phyloP scores from a whole-genome alignment of 2,113 vertebrate genomes.

The Pelmatolapia mariae region DNA sequence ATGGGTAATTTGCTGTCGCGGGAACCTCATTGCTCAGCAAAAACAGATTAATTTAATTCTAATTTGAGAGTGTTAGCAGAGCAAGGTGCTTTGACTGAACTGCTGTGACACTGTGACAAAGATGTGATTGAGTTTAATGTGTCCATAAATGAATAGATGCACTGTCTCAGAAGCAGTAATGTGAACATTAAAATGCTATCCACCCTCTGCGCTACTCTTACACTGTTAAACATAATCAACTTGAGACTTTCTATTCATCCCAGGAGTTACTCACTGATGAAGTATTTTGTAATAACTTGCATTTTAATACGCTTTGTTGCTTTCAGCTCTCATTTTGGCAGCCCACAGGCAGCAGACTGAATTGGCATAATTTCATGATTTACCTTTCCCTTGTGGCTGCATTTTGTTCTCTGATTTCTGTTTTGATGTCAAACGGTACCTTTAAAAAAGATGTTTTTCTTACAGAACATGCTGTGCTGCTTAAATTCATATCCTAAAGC shows the following conservation, averaged over 20 bases:
- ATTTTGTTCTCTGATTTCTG: not conserved
- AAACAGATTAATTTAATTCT: not conserved
- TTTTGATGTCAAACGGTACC: not conserved
- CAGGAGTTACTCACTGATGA: not conserved
- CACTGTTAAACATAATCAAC: not conserved
- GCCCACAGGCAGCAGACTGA: not conserved
- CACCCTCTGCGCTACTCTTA: not conserved
- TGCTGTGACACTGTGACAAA: not conserved
- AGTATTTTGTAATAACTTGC: not conserved
- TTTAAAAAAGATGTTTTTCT: not conserved
- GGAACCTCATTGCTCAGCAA: not conserved
- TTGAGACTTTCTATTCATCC: not conserved
- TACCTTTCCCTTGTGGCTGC: not conserved
- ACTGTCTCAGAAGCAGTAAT: not conserved
- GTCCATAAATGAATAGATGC: not conserved
- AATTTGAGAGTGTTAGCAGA: not conserved
- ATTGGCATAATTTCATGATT: conserved; percentile 1
- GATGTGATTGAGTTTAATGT: not conserved
- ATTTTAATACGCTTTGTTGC: not conserved
- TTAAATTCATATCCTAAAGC: not conserved
- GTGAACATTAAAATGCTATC: not conserved
- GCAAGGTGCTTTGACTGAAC: not conserved
- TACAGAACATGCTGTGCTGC: not conserved
- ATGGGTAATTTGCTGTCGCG: not conserved
- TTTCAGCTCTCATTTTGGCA: not conserved